phyloP scores from a whole-genome alignment of 1,140 invertebrate species.

The Odontomachus brunneus region DNA sequence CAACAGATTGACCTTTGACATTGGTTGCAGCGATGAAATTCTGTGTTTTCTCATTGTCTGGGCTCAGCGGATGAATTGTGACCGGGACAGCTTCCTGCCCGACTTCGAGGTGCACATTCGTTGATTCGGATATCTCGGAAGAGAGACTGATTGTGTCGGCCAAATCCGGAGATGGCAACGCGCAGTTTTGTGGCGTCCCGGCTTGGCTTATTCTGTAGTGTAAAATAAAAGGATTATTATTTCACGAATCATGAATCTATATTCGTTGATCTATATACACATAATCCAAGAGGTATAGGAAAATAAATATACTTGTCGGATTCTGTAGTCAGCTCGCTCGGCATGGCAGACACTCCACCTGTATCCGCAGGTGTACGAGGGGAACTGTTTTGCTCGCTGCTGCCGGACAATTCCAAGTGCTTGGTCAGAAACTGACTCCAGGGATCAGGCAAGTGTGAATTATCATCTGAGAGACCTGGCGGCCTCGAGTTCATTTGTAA shows the following conservation, averaged over 20 bases:
- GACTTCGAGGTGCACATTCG: conserved; percentile 80
- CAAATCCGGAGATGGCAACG: conserved; percentile 77
- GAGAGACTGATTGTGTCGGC: conserved; percentile 78
- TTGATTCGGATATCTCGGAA: conserved; percentile 76
- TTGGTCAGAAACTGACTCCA: conserved; percentile 93
- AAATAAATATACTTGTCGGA: conserved; percentile 78
- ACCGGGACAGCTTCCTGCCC: conserved; percentile 85
- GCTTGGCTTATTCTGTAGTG: conserved; percentile 81
- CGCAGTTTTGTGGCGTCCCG: conserved; percentile 79
- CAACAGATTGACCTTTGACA: conserved; percentile 68
- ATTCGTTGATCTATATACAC: too few relatives aligned
- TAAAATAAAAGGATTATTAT: neutral
- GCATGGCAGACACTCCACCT: conserved; percentile 86
- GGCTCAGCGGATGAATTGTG: conserved; percentile 88
- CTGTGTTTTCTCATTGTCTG: conserved; percentile 83
- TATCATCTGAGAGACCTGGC: conserved; percentile 86
- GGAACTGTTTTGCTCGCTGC: conserved; percentile 88
- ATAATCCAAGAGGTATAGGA: neutral
- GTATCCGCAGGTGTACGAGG: conserved; percentile 87
- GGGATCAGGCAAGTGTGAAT: conserved; percentile 90
- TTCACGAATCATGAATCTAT: neutral
- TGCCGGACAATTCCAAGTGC: conserved; percentile 85
- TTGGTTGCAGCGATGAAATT: conserved; percentile 65
- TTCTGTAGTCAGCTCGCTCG: conserved; percentile 82
- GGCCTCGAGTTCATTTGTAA: conserved; percentile 94